Evolutionary conservation across 2,113 vertebrate genomes (phyloP), one percentile per base, ranked within the genome.

Genomic region (Antennarius striatus): DNA sequence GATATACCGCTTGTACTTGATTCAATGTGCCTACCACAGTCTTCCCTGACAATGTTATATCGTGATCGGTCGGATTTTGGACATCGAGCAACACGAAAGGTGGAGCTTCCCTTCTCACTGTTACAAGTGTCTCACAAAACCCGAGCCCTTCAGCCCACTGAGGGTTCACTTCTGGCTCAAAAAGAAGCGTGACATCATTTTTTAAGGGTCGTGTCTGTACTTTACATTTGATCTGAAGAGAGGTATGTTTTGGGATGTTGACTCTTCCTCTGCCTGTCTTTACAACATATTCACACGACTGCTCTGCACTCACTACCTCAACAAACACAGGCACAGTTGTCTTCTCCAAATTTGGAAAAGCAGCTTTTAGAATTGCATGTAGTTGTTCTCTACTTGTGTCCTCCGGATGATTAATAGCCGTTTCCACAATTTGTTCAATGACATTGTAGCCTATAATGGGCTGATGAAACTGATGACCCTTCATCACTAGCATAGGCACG

Each of bases 371-470:
- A 42, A 36, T 58, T 5, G 40, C 16, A 5, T 16, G 14, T 8
- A 68, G 7, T 5, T 69, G 59, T 6, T 78, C 9, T 40, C 39
- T 40, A 40, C 17, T 15, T 66, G 14, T 49, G 17, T 2, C 48
- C 8, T 49, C 48, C 16, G 10, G n/a, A 17, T 17, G 6, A 17
- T 16, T 36, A 11, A 10, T 52, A 2, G 0, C 10, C 7, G 6
- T 17, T 10, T 56, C 63, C 12, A 78, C 9, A 14, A 78, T 60
- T 12, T 52, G 54, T 10, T 62, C 58, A 36, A 82, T 82, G 3
- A 70, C 60, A 67, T 81, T 84, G 28, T 16, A 81, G 1, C 79
- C 82, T 15, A 82, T 14, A 1, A 82, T 77, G n/a, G 74, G 73
- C 6, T 75, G 56, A 1, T 11, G n/a, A 4, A 56, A 14, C 3